phyloP scores from a whole-genome alignment of 2,797 vertebrate species.

The Etheostoma perlongum region DNA sequence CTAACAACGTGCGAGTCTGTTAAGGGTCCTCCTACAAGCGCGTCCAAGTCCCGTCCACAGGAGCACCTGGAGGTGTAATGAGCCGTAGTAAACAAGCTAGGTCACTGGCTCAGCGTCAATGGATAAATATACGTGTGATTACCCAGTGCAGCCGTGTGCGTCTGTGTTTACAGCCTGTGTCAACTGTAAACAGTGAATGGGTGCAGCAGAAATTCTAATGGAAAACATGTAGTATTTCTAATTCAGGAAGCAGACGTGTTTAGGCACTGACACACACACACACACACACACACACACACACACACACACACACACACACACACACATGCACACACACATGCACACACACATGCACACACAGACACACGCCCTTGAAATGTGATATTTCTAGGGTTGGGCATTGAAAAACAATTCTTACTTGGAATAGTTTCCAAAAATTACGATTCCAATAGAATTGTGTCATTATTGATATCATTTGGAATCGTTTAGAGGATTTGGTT shows the following conservation, averaged over 20 bases:
- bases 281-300: no score
- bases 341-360: no score
- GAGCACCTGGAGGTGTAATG: slow-evolving; percentile 37
- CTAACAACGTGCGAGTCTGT: slow-evolving; percentile 26
- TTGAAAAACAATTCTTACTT: no score
- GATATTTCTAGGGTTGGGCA: no score
- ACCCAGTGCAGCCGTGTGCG: neutral
- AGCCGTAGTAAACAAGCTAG: slow-evolving; percentile 27
- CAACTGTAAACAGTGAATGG: slow-evolving; percentile 18
- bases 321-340: no score
- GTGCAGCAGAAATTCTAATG: neutral
- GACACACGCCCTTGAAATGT: no score
- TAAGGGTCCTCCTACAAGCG: slow-evolving; percentile 22
- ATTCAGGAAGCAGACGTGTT: slow-evolving; percentile 4
- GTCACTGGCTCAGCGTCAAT: slow-evolving; percentile 31
- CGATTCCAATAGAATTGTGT: no score
- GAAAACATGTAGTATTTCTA: slow-evolving; percentile 4
- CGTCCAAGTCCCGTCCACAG: slow-evolving; percentile 6
- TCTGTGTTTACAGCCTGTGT: slow-evolving; percentile 33
- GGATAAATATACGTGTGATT: slow-evolving; percentile 37
- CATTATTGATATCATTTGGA: no score
- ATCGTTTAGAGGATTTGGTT: no score
- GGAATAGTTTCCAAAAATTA: no score
- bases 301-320: no score
- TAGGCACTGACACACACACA: neutral